Evolutionary conservation across 35 echinoderm and acorn worm genomes (phyloP).

Genomic region (Lytechinus variegatus): DNA sequence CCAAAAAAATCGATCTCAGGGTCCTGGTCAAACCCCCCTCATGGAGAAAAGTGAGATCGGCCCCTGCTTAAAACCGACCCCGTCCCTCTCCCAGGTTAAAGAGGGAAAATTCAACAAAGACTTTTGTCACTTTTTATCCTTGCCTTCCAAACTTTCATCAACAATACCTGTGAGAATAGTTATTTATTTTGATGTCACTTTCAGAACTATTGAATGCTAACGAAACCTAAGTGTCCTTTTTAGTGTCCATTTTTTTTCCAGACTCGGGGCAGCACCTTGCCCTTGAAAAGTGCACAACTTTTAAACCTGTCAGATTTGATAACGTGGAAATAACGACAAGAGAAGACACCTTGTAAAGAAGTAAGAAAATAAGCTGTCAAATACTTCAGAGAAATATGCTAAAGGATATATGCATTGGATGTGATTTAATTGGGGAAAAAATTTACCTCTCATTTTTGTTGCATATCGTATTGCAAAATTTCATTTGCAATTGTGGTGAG

Average conservation of each 20-base stretch:
- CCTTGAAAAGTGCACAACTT: slow-evolving; percentile 19
- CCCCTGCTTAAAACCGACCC: too few relatives aligned
- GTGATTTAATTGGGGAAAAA: not conserved
- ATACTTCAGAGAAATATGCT: not conserved
- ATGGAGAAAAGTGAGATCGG: not conserved
- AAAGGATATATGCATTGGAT: not conserved
- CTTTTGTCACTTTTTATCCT: too few relatives aligned
- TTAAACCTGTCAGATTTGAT: not conserved
- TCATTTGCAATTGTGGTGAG: not conserved
- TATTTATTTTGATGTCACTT: not conserved
- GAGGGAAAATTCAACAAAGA: too few relatives aligned
- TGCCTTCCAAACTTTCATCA: too few relatives aligned
- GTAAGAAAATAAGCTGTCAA: not conserved
- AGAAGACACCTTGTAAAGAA: not conserved
- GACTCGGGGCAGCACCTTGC: not conserved
- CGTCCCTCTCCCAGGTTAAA: too few relatives aligned
- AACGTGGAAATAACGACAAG: not conserved
- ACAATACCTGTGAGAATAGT: too few relatives aligned
- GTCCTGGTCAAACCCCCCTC: not conserved
- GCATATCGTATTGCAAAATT: slow-evolving; percentile 5
- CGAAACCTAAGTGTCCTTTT: not conserved
- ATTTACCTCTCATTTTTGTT: not conserved
- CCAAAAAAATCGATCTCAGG: too few relatives aligned
- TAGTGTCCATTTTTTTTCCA: not conserved
- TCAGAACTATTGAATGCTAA: not conserved